phyloP scores from a whole-genome alignment of 53 echinoderm and acorn worm species.

The Henricia sp. region DNA sequence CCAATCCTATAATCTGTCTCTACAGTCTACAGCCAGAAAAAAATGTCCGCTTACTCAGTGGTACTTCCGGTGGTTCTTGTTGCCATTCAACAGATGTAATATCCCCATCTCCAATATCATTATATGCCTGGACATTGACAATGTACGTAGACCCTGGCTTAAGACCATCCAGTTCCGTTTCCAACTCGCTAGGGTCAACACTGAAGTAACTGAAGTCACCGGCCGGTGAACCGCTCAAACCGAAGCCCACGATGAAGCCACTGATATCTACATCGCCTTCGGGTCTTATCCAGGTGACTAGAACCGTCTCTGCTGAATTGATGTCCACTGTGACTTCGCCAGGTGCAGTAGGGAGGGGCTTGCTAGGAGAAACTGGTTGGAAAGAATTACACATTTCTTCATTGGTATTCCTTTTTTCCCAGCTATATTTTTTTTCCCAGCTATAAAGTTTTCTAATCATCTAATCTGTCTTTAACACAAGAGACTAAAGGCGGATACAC shows the following conservation, averaged over 20 bases:
- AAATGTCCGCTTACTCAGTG: conserved; percentile 31
- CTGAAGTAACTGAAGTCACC: conserved; percentile 6
- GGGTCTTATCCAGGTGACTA: conserved; percentile 31
- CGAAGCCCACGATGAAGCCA: conserved; percentile 50
- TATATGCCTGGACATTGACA: conserved; percentile 55
- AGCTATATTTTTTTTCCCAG: no score
- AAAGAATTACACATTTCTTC: background rate
- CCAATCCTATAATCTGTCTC: no score
- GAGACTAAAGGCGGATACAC: no score
- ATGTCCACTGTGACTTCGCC: conserved; percentile 3
- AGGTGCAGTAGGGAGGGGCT: conserved; percentile 18
- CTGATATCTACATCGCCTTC: background rate
- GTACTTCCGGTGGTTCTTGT: conserved; percentile 9
- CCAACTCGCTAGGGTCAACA: background rate
- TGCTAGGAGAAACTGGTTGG: background rate
- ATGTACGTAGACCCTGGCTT: conserved; percentile 31
- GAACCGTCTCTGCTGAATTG: conserved; percentile 12
- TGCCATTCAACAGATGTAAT: background rate
- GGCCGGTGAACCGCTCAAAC: background rate
- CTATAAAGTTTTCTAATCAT: no score
- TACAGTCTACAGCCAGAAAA: no score
- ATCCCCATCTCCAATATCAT: conserved; percentile 52
- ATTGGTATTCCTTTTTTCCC: no score
- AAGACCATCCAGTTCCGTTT: conserved; percentile 19
- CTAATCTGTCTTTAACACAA: no score